Base-by-base conservation (phyloP, 37 sponge, comb jelly and placozoan genomes). In the Agelas oroides region DNA sequence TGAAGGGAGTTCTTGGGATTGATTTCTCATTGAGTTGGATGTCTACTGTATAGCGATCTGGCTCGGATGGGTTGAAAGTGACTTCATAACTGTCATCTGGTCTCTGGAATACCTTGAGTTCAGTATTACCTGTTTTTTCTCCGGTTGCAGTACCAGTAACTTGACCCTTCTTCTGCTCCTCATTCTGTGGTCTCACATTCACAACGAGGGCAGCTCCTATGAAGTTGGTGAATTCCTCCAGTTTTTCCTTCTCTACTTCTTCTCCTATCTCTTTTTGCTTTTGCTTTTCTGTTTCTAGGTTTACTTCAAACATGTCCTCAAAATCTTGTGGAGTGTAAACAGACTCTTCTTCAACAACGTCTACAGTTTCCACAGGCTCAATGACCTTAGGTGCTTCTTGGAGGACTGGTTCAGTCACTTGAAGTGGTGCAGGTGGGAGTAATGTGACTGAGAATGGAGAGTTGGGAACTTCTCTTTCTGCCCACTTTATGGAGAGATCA, bases 401-500 rank as follows among this genome's bases (percentile, higher is more conserved):
- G 27, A 36, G 36, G 21, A 53, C 25, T 53, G 53, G 76, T 75
- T 75, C 56, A 81, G 78, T 78, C 0, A 40, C 63, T 33, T 31
- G 38, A 17, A 78, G 12, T 5, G 23, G 25, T 0, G 78, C 2
- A 0, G 36, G 62, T 30, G 81, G 89, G 18, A 70, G 71, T 18
- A 89, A 76, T 55, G 86, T 62, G 40, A 89, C 81, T 8, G 28
- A 53, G 76, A 93, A 93, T 46, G 93, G 93, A 25, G 75, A 73
- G 40, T 70, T 69, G 15, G 82, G 76, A 59, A 93, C 78, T 39
- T 78, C 83, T 3, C 59, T 65, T 0, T 59, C 82, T 17, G 67
- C 81, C 82, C 82, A 89, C 28, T 52, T 78, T 15, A 93, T 55
- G 23, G 33, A 13, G 25, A 93, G 63, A 13, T 5, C 14, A 13